Evolutionary conservation across 1,140 invertebrate species (phyloP).

Genomic region (Pygmarrhopalites habei): DNA sequence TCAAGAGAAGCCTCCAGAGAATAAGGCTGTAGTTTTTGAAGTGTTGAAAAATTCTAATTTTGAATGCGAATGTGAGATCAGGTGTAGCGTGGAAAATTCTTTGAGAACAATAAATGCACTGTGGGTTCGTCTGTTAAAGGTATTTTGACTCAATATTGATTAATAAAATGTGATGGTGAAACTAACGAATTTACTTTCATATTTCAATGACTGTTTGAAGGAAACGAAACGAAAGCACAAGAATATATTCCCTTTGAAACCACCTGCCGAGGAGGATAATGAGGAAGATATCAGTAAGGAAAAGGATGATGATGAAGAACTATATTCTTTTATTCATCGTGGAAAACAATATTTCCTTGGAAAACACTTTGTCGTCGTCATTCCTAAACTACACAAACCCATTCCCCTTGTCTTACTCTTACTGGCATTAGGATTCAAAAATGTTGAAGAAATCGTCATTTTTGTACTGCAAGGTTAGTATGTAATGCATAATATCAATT

Average conservation of each 20-base stretch:
- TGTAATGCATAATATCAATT: too few relatives aligned
- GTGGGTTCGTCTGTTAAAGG: constrained; percentile 99
- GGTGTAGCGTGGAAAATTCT: constrained; percentile 87
- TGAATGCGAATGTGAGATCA: constrained; percentile 92
- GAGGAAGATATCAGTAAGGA: constrained; percentile 44
- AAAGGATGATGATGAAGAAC: background rate
- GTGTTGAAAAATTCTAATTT: constrained; percentile 92
- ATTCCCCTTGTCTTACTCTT: constrained; percentile 23
- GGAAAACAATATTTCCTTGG: constrained; percentile 64
- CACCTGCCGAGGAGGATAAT: background rate
- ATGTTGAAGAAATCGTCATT: constrained; percentile 16
- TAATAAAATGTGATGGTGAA: too few relatives aligned
- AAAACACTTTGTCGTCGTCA: constrained; percentile 64
- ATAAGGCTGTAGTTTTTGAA: constrained; percentile 96
- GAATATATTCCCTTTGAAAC: background rate
- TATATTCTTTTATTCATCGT: background rate
- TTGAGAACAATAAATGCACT: constrained; percentile 87
- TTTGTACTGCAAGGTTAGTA: background rate
- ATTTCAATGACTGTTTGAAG: too few relatives aligned
- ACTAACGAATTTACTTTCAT: too few relatives aligned
- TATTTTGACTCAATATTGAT: too few relatives aligned
- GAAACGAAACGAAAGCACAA: too few relatives aligned
- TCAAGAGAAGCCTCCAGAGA: constrained; percentile 99
- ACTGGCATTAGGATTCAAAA: constrained; percentile 25
- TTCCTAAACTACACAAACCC: constrained; percentile 9